Evolutionary conservation across 2,888 invertebrate genomes (phyloP), one percentile per base, ranked within the genome.

Genomic region (Zygothrica quintamaculata): DNA sequence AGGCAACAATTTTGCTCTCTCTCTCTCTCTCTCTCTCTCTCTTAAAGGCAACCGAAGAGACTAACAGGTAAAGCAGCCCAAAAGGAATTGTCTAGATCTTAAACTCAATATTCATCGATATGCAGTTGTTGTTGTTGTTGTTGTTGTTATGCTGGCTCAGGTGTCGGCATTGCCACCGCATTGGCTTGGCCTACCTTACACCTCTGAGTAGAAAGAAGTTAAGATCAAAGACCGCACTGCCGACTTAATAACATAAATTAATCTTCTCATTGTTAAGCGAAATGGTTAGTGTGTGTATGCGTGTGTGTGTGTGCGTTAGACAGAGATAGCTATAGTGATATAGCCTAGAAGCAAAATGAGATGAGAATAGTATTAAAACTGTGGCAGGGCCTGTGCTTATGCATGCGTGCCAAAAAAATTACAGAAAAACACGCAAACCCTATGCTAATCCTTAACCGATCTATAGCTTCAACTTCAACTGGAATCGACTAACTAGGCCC

Each of bases 181-280:
- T 89, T 89, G 89, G 80, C 87, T 81, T 88, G 79, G 79, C 89
- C 89, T 87, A 88, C 86, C 87, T 90, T 90, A 89, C 90, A 90
- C 89, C 90, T 90, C 70, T 65, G 67, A n/a, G n/a, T n/a, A n/a
- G n/a, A n/a, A n/a, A 74, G 74, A 56, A 64, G 71, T 58, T 51
- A 65, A 89, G 89, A 89, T 89, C 90, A 89, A 89, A 89, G 88
- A 46, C 64, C 59, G 67, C 67, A 50, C 48, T 79, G 89, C 90
- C 89, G 89, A 84, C 79, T 78, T 90, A 89, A 90, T 90, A 89
- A 89, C 88, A 90, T 84, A 87, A 89, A 89, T 89, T 89, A 89
- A 89, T 88, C 88, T 88, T 78, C 73, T 78, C 88, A 88, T 87
- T 84, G 84, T 88, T 84, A 87, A 66, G 65, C 69, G 22, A 65